These are phyloP conservation scores for Catharus minimus DNA, from an alignment of 2,113 vertebrate species.

Conservation along the genomic window DNA sequence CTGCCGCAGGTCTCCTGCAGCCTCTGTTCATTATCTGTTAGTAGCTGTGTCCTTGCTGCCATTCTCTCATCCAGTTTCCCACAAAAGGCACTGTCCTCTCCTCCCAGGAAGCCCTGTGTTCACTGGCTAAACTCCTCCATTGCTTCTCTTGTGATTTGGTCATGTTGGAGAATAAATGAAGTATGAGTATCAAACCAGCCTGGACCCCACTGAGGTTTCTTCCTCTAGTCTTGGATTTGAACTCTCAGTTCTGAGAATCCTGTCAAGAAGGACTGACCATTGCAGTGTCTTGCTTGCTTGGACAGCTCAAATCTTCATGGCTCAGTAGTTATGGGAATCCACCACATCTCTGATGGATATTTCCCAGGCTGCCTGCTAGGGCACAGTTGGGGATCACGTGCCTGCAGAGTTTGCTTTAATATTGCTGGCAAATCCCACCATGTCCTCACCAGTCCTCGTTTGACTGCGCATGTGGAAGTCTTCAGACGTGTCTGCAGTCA, in stretches of 20 bases:
- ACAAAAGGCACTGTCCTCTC: not conserved
- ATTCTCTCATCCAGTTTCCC: not conserved
- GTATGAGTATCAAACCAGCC: not conserved
- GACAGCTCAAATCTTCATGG: not conserved
- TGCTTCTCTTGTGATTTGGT: not conserved
- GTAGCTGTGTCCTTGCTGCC: not conserved
- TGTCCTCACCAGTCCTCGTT: conserved; percentile 20
- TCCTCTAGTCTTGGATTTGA: not conserved
- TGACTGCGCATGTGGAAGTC: conserved; percentile 34
- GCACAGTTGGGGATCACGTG: not conserved
- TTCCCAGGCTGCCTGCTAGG: not conserved
- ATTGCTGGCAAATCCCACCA: not conserved
- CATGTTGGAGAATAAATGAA: not conserved
- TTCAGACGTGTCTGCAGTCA: conserved; percentile 38
- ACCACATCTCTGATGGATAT: not conserved
- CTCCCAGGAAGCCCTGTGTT: not conserved
- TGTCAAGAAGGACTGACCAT: not conserved
- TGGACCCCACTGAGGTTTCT: not conserved
- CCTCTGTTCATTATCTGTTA: not conserved
- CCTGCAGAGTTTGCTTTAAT: not conserved
- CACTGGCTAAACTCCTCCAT: not conserved
- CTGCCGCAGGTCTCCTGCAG: not conserved
- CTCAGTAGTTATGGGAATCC: not conserved
- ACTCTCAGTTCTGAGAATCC: not conserved
- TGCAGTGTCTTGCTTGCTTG: not conserved